phyloP scores from a whole-genome alignment of 2,888 invertebrate genomes.

The Erannis defoliaria region DNA sequence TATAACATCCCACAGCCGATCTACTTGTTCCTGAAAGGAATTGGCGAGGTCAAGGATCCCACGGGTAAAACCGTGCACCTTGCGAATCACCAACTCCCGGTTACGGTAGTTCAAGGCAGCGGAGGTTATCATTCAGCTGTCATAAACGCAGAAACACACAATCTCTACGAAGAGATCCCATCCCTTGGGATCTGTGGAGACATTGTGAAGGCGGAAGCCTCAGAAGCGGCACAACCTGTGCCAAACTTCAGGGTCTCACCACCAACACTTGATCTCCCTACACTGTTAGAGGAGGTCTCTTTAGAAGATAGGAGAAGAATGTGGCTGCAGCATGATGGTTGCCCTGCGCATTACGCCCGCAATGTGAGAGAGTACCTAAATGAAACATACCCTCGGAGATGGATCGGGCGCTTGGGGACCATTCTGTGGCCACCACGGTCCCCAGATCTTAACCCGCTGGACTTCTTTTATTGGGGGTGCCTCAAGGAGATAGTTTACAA shows the following conservation, averaged over 20 bases:
- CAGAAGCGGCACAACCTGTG: background rate
- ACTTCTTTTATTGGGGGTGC: too few relatives aligned
- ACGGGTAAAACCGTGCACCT: background rate
- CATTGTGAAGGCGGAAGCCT: background rate
- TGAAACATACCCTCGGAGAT: too few relatives aligned
- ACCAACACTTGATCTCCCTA: too few relatives aligned
- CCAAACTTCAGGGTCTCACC: background rate
- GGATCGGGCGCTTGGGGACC: too few relatives aligned
- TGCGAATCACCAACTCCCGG: background rate
- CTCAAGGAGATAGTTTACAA: too few relatives aligned
- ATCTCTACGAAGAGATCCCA: constrained; percentile 3
- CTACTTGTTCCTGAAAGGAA: constrained; percentile 6
- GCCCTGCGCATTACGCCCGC: too few relatives aligned
- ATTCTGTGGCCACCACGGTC: too few relatives aligned
- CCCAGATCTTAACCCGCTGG: too few relatives aligned
- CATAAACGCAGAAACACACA: background rate
- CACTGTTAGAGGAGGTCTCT: too few relatives aligned
- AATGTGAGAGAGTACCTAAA: too few relatives aligned
- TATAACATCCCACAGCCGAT: constrained; percentile 1
- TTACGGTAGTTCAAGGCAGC: background rate
- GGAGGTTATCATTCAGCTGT: background rate
- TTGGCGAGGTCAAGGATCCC: background rate
- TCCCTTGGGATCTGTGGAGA: background rate
- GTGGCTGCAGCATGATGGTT: too few relatives aligned
- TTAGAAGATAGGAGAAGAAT: too few relatives aligned